These are phyloP conservation scores for Sesamia inferens DNA, from an alignment of 2,888 invertebrate genomes.

Conservation along the genomic window DNA sequence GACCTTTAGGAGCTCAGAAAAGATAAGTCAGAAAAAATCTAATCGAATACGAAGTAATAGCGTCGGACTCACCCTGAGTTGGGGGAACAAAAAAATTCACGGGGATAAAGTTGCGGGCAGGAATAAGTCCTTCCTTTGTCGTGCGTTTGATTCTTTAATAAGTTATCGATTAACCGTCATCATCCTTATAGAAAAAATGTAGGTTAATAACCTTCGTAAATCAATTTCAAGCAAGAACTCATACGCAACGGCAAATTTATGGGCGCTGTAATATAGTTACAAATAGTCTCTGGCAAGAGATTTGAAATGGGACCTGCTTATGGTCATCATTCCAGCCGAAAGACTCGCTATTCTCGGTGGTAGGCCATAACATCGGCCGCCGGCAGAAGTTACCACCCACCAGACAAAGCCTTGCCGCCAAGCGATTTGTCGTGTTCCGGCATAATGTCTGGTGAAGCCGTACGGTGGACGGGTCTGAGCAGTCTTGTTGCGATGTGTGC, in stretches of 20 bases:
- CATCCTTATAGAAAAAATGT: neutral
- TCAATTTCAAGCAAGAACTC: neutral
- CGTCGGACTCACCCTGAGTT: neutral
- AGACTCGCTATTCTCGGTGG: no score
- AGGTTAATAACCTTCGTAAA: neutral
- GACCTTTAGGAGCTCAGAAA: neutral
- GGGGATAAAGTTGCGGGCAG: no score
- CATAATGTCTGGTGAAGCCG: no score
- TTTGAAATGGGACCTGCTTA: neutral
- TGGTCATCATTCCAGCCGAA: neutral
- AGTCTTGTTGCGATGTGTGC: no score
- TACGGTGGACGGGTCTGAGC: no score
- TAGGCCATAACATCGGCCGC: no score
- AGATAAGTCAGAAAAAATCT: neutral
- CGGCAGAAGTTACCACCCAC: no score
- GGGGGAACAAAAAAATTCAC: neutral
- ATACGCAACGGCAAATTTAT: neutral
- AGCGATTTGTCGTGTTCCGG: no score
- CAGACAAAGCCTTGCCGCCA: no score
- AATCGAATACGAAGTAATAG: neutral
- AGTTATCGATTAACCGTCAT: neutral
- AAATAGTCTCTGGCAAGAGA: neutral
- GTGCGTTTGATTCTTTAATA: neutral
- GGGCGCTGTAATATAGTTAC: neutral
- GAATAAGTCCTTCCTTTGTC: no score